A percentile compares a stretch with the other conserved stretches of the same genome.
Conservation (phyloP, 1,140 invertebrate genomes). For the Microplitis demolitor region DNA sequence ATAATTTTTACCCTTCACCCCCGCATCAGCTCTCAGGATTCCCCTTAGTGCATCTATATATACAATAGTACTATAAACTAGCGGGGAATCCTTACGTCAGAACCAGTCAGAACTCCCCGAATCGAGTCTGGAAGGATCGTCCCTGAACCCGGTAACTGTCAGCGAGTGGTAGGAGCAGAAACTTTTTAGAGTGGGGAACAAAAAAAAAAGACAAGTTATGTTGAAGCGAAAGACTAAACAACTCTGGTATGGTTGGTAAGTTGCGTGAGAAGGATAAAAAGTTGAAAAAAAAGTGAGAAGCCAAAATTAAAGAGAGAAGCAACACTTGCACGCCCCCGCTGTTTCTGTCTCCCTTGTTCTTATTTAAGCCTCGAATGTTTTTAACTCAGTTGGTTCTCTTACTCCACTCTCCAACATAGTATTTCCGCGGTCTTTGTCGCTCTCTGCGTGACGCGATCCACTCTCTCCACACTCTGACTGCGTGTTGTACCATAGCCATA, state of each 20-base stretch:
- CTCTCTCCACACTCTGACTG: conserved; percentile 23
- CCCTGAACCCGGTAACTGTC: conserved; percentile 46
- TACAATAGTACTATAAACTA: not conserved
- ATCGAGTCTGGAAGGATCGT: conserved; percentile 49
- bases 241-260: conserved; percentile 3
- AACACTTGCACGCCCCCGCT: conserved; percentile 29
- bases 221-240: conserved; percentile 24
- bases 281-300: conserved; percentile 24
- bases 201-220: conserved; percentile 8
- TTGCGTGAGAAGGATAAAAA: conserved; percentile 8
- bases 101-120: conserved; percentile 19
- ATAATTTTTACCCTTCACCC: not conserved
- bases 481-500: conserved; percentile 22
- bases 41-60: not conserved
- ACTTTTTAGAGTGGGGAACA: conserved; percentile 6
- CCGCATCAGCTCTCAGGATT: not conserved
- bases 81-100: conserved; percentile 14
- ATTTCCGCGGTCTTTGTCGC: conserved; percentile 17
- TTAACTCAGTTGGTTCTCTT: conserved; percentile 8
- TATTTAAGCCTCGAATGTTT: not conserved
- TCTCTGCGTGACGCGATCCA: conserved; percentile 13
- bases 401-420: conserved; percentile 9
- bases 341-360: conserved; percentile 26
- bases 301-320: conserved; percentile 21
- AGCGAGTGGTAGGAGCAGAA: not conserved